Conservation (phyloP, 2,797 vertebrate genomes). For the Erithacus rubecula region DNA sequence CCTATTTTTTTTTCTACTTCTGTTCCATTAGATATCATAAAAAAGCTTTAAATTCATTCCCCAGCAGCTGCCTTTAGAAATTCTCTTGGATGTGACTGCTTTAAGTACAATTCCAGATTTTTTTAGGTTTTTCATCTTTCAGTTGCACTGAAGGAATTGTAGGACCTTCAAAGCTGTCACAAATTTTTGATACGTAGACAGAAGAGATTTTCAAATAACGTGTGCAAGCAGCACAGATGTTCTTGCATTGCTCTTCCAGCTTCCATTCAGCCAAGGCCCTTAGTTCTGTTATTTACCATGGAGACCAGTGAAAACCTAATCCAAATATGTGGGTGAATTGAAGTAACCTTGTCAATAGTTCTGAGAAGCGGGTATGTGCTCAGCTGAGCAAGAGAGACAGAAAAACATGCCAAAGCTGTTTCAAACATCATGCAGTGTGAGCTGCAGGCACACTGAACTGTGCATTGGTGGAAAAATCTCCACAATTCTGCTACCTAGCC, state of each 20-base stretch:
- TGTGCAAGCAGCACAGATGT: conserved; percentile 42
- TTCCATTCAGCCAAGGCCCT: neutral
- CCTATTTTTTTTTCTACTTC: neutral
- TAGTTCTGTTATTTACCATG: conserved; percentile 48
- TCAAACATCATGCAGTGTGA: neutral
- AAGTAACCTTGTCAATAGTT: conserved; percentile 53
- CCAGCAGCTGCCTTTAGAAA: conserved; percentile 4
- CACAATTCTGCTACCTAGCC: neutral
- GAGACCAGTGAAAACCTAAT: conserved; percentile 54
- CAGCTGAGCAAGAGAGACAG: neutral
- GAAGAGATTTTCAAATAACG: neutral
- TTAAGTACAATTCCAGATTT: conserved; percentile 39
- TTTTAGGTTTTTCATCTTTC: neutral
- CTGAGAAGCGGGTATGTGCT: conserved; percentile 34
- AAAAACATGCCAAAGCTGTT: conserved; percentile 29
- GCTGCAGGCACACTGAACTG: neutral
- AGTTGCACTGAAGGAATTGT: neutral
- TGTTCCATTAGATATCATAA: neutral
- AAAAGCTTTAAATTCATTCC: neutral
- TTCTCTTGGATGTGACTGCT: neutral
- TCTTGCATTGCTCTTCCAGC: conserved; percentile 37
- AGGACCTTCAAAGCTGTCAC: conserved; percentile 41
- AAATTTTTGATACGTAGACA: conserved; percentile 44
- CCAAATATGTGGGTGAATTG: conserved; percentile 35
- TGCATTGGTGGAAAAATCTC: neutral